Evolutionary conservation across 2,888 invertebrate genomes (phyloP), one percentile per base, ranked within the genome.

Genomic region (Sinopyrophorus schimmeli): DNA sequence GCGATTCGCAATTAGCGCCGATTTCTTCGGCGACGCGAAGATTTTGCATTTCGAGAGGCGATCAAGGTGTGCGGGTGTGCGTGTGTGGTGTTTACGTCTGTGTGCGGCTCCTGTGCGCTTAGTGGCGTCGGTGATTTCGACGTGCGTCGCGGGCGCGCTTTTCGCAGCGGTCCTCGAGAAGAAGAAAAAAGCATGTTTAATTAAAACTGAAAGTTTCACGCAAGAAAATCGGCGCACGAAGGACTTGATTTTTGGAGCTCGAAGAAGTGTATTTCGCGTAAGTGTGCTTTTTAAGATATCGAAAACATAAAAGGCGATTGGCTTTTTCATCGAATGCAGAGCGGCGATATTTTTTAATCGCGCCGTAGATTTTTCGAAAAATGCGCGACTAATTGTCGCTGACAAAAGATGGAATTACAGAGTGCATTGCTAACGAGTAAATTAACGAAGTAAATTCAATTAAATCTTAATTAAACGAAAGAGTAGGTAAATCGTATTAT

Each of bases 271-370:
- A 21, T 21, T 21, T 7, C 6, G 3, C 12, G 24, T 27, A 27
- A 27, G 11, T 20, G 23, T 35, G 35, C 14, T 35, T 35, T 35
- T 35, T 35, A 35, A 35, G 35, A 35, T 35, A 35, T 35, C 4
- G 35, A 35, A 35, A 35, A 35, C 32, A 35, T 35, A 15, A 3
- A 10, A 9, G 9, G 5, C 14, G 18, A 6, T 5, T 5, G 9
- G 17, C 16, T 1, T 5, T 20, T n/a, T 20, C 20, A 32, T 32
- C 18, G n/a, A 32, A 32, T 15, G 15, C 15, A 15, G 30, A 16
- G 14, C 2, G 5, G 21, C 4, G 7, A 2, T 21, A 5, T n/a
- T 7, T 21, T 21, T 21, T 3, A 2, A 21, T n/a, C 21, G 21
- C 3, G 21, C 5, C 2, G 9, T 21, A 21, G 9, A 21, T 21